Base-by-base conservation (phyloP, 2,888 invertebrate genomes). In the Dasysyrphus tricinctus region DNA sequence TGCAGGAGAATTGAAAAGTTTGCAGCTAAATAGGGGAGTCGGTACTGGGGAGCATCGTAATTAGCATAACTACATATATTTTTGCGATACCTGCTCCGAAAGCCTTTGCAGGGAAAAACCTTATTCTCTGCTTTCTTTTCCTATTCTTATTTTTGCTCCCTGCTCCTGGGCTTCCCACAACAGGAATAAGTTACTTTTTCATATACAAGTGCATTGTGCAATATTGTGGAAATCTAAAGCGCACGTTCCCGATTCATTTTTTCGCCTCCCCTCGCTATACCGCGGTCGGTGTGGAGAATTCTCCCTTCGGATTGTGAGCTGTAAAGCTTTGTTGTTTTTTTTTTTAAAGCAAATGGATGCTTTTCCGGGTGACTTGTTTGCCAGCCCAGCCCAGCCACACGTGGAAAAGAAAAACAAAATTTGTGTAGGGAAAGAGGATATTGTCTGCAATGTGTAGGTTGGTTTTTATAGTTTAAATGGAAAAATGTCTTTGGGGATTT, bases 1-100 rank as follows among this genome's bases (percentile, higher is more conserved):
- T 32, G 54, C 42, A 29, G 11, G 24, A 65, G 49, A 12, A 69
- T 69, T 39, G 32, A 32, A 39, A 42, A 42, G 59, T 44, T 57
- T 49, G 14, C 57, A 19, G 49, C 57, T 67, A 42, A 69, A 61
- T 49, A 9, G 29, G 24, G 59, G 37, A 42, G 61, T 29, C 37
- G 12, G 34, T 11, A 29, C 5, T 24, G 42, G n/a, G n/a, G 37
- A 34, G 24, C 39, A 39, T 39, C 5, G 69, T 78, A 78, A 83
- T 83, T 83, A 83, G 69, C 78, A 83, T 82, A 69, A 74, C 78
- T 78, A n/a, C n/a, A n/a, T n/a, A 57, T 73, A 61, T 61, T 61
- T 47, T 78, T 83, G 74, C 73, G 47, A 77, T 59, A 77, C 51
- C 72, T 77, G 49, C 16, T 34, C 49, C 63, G 54, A 12, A 69